These are phyloP conservation scores for Mohoua ochrocephala DNA, from an alignment of 2,113 vertebrate genomes.

Conservation along the genomic window DNA sequence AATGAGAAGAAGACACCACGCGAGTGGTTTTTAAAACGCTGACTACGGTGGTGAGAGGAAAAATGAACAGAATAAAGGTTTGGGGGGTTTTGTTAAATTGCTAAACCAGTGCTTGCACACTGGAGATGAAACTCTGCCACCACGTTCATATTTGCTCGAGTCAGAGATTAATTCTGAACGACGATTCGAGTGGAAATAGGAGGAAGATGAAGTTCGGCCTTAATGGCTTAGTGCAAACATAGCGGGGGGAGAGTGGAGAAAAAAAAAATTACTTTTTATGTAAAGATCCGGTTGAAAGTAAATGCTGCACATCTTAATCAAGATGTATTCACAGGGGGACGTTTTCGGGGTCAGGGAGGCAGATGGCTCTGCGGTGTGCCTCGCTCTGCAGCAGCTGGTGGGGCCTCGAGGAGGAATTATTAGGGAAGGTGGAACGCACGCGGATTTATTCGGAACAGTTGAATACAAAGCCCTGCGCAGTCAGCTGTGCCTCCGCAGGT, in stretches of 20 bases:
- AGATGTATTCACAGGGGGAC: neutral
- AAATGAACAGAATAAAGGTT: neutral
- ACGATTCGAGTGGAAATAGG: neutral
- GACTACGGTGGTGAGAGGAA: neutral
- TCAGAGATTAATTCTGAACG: neutral
- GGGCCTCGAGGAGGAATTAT: neutral
- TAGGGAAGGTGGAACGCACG: neutral
- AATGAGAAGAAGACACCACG: neutral
- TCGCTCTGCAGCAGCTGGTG: constrained; percentile 26
- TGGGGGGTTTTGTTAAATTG: neutral
- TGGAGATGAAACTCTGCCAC: neutral
- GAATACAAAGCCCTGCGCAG: neutral
- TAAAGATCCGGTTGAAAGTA: neutral
- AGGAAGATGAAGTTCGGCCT: neutral
- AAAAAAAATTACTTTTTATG: neutral
- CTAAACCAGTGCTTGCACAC: neutral
- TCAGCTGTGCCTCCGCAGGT: neutral
- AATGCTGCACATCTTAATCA: constrained; percentile 37
- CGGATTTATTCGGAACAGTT: neutral
- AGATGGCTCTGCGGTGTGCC: constrained; percentile 22
- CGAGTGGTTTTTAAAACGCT: neutral
- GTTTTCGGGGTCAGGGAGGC: constrained; percentile 28
- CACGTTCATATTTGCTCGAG: neutral
- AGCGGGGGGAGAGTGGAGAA: accelerated
- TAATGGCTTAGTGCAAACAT: neutral